Base-by-base conservation (phyloP, 2,113 vertebrate species). In the Tychaedon coryphoeus region DNA sequence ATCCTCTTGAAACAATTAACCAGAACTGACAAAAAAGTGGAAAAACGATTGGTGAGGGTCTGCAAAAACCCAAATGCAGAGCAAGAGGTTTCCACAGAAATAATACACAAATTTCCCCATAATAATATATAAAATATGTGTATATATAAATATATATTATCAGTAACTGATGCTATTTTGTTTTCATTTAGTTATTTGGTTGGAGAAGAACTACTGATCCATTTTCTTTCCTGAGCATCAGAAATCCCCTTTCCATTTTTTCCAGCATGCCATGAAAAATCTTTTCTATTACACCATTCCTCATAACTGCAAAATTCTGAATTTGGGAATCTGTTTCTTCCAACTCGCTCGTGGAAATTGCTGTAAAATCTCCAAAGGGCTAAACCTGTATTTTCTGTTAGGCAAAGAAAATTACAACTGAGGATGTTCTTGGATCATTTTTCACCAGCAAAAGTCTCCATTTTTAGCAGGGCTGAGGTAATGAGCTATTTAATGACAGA, bases 401-500 rank as follows among this genome's bases (percentile, higher is more conserved):
- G 64, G 76, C 50, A 51, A 51, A 86, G 66, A 73, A 94, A 93
- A 89, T 75, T 28, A 71, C 61, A 93, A 10, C 54, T 76, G 73
- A 3, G 85, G 60, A 88, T 34, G 48, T 42, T 88, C 78, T 64
- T 20, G 11, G 47, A 47, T 93, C 8, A 0, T 8, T 31, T 97
- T 97, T 96, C 95, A 78, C 74, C 74, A 77, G 71, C 70, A 80
- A n/a, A 85, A 2, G 7, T 28, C 65, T 54, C 67, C 51, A 25
- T 95, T 95, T 95, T 92, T 26, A 83, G 81, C 8, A 94, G 51
- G 73, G 62, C 47, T 92, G 83, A 90, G 93, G 93, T 83, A 93
- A 95, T 57, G 80, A 95, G 83, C n/a, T 90, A 69, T 86, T 96
- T 88, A 92, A 95, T 86, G 74, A 75, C 78, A 95, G 34, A 75